Conservation (phyloP, 2,888 invertebrate genomes). For the Drosophila nr. perissopoda region DNA sequence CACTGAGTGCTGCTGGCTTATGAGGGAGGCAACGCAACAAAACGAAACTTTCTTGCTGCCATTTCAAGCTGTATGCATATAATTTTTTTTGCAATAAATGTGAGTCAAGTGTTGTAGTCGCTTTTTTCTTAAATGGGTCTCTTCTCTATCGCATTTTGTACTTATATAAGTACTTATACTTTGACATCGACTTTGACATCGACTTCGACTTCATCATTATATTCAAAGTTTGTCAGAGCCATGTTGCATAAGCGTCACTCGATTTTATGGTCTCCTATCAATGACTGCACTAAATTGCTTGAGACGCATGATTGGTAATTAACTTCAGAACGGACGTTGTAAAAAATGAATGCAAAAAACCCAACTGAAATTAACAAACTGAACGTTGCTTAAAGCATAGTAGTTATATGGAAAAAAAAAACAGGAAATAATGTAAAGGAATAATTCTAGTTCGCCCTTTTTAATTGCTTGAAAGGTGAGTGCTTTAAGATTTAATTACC, state of each 20-base stretch:
- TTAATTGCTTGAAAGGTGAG: neutral
- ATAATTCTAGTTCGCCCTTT: neutral
- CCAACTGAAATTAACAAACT: constrained; percentile 9
- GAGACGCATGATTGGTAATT: constrained; percentile 34
- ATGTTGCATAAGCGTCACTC: constrained; percentile 40
- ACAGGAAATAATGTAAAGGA: neutral
- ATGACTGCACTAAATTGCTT: constrained; percentile 44
- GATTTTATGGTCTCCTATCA: constrained; percentile 46
- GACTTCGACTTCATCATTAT: constrained; percentile 13
- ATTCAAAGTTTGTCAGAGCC: constrained; percentile 46
- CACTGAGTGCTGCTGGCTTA: neutral
- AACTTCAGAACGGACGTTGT: constrained; percentile 9
- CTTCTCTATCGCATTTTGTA: constrained; percentile 4
- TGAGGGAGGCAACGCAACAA: constrained; percentile 16
- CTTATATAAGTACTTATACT: constrained; percentile 6
- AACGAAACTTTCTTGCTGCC: constrained; percentile 13
- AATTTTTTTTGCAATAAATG: constrained; percentile 30
- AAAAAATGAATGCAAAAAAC: neutral
- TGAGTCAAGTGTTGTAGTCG: constrained; percentile 22
- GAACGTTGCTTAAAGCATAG: constrained; percentile 4
- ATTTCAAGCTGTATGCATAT: constrained; percentile 8
- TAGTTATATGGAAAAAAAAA: neutral
- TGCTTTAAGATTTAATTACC: neutral
- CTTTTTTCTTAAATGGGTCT: neutral
- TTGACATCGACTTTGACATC: constrained; percentile 3